phyloP scores from a whole-genome alignment of 2,888 invertebrate genomes.

The Hypsopygia costalis region DNA sequence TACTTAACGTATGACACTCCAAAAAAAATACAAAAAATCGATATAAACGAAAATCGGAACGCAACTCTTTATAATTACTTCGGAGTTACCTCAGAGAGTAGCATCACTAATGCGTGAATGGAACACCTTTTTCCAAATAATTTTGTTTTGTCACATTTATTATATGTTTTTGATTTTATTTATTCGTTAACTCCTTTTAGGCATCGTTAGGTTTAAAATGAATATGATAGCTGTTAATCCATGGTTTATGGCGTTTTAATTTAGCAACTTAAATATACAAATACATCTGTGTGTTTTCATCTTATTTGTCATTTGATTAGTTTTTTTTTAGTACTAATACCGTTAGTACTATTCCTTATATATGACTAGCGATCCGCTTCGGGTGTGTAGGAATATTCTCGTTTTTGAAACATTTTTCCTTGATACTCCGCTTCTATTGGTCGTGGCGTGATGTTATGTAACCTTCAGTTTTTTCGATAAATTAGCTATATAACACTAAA shows the following conservation, averaged over 20 bases:
- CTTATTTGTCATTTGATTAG: no score
- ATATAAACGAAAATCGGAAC: slow-evolving; percentile 35
- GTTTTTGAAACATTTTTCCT: no score
- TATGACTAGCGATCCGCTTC: no score
- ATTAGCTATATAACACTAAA: no score
- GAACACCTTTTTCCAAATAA: slow-evolving; percentile 61
- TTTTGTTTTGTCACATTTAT: slow-evolving; percentile 69
- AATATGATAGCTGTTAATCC: slow-evolving; percentile 23
- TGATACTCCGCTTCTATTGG: no score
- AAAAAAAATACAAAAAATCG: slow-evolving; percentile 43
- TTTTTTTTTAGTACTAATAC: no score
- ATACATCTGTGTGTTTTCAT: no score
- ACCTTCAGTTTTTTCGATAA: no score
- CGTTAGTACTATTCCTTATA: no score
- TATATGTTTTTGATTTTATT: slow-evolving; percentile 68
- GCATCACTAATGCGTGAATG: slow-evolving; percentile 76
- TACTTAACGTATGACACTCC: slow-evolving; percentile 69
- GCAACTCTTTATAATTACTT: slow-evolving; percentile 66
- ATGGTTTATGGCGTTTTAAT: slow-evolving; percentile 16
- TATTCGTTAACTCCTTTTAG: slow-evolving; percentile 44
- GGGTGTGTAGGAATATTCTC: no score
- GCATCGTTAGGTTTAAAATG: slow-evolving; percentile 47
- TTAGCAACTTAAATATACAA: no score
- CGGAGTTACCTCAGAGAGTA: slow-evolving; percentile 51
- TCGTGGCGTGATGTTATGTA: no score